These are phyloP conservation scores for Lagocephalus sceleratus DNA, from an alignment of 2,797 vertebrate genomes.

Conservation along the genomic window DNA sequence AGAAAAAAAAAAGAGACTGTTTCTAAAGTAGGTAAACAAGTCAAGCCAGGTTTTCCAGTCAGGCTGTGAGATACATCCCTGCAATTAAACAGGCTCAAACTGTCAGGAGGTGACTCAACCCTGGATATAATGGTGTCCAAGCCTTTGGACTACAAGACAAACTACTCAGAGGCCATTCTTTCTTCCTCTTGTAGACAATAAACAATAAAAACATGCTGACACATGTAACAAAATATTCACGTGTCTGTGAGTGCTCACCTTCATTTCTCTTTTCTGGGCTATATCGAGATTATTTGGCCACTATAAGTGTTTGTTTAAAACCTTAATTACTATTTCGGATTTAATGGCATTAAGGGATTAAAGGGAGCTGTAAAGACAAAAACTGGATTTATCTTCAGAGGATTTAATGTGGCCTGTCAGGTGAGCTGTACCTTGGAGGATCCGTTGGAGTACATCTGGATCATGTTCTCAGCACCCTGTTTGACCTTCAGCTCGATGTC, in stretches of 20 bases:
- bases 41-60: background rate
- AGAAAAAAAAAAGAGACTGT: no score
- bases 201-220: no score
- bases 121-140: background rate
- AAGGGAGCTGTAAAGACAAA: background rate
- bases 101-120: background rate
- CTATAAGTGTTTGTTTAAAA: no score
- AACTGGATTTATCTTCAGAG: background rate
- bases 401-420: slow-evolving; percentile 9
- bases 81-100: background rate
- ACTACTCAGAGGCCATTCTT: no score
- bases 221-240: no score
- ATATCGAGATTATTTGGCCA: no score
- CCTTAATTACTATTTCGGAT: background rate
- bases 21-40: no score
- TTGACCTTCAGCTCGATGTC: slow-evolving; percentile 98
- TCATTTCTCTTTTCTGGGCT: no score
- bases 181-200: no score
- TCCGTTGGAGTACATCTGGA: slow-evolving; percentile 96
- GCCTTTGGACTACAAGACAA: background rate
- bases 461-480: slow-evolving; percentile 98
- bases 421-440: slow-evolving; percentile 86
- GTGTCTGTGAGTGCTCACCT: no score
- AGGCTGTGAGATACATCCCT: background rate
- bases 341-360: background rate